These are phyloP conservation scores for Meliscaeva auricollis DNA, from an alignment of 2,888 invertebrate genomes.

Conservation along the genomic window DNA sequence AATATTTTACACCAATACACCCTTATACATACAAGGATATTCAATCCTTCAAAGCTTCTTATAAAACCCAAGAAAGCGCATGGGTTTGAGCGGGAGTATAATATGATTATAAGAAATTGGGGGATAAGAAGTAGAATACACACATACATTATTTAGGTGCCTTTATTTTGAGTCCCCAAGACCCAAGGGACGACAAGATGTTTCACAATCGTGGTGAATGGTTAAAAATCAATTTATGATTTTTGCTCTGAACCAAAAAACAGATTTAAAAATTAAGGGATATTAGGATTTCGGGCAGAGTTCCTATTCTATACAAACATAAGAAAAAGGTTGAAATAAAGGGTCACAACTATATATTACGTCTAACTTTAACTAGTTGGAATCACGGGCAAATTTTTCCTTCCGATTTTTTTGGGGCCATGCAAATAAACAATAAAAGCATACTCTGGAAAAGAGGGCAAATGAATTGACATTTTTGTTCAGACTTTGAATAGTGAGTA, in stretches of 20 bases:
- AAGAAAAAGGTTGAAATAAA: not conserved
- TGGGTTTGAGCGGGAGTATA: not conserved
- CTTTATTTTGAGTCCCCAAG: not conserved
- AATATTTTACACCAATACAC: not conserved
- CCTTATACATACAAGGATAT: not conserved
- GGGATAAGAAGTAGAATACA: not conserved
- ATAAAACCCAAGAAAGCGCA: not conserved
- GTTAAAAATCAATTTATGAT: conserved; percentile 25
- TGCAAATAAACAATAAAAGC: not conserved
- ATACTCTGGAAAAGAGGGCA: not conserved
- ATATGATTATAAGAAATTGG: not conserved
- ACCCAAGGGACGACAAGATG: not conserved
- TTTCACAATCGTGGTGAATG: not conserved
- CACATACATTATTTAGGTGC: not conserved
- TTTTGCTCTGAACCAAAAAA: not conserved
- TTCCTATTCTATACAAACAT: not conserved
- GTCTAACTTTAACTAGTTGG: conserved; percentile 2
- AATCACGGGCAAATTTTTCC: not conserved
- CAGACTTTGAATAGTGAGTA: not conserved
- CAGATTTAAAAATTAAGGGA: conserved; percentile 16
- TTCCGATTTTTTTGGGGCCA: not conserved
- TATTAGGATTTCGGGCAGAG: not conserved
- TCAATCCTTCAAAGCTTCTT: not conserved
- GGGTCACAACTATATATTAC: conserved; percentile 10
- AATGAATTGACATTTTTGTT: conserved; percentile 17